Conservation (phyloP, 2,888 invertebrate genomes). For the Acrocyrtus sp. region DNA sequence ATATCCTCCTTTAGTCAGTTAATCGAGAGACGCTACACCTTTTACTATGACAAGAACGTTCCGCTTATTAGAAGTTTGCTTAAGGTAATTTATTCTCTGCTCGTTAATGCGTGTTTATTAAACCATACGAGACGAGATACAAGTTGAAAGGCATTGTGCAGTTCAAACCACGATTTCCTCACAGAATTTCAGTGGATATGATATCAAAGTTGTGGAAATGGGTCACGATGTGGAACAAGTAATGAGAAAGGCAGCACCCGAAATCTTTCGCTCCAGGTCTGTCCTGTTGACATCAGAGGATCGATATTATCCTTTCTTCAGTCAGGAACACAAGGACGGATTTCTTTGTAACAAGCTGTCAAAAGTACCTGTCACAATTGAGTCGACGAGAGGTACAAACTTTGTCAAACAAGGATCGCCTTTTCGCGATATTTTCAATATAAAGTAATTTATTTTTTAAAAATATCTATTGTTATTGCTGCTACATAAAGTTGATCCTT, state of each 20-base stretch:
- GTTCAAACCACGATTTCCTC: too few relatives aligned
- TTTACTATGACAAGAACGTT: slow-evolving; percentile 9
- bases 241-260: neutral
- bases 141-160: too few relatives aligned
- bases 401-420: slow-evolving; percentile 17
- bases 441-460: slow-evolving; percentile 9
- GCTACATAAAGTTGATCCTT: too few relatives aligned
- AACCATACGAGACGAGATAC: too few relatives aligned
- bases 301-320: slow-evolving; percentile 6
- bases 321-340: neutral
- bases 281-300: slow-evolving; percentile 3
- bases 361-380: neutral
- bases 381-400: neutral
- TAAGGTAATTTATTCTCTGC: too few relatives aligned
- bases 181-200: neutral
- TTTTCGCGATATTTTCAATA: neutral
- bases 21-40: neutral
- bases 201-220: neutral
- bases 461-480: too few relatives aligned
- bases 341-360: slow-evolving; percentile 4
- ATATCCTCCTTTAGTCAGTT: slow-evolving; percentile 1
- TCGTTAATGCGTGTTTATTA: too few relatives aligned
- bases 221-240: neutral
- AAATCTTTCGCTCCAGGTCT: slow-evolving; percentile 3
- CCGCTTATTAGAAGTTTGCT: neutral